A percentile compares a stretch with the other conserved stretches of the same genome.
Conservation (phyloP, 2,113 vertebrate species). For the Crotalus helleri region DNA sequence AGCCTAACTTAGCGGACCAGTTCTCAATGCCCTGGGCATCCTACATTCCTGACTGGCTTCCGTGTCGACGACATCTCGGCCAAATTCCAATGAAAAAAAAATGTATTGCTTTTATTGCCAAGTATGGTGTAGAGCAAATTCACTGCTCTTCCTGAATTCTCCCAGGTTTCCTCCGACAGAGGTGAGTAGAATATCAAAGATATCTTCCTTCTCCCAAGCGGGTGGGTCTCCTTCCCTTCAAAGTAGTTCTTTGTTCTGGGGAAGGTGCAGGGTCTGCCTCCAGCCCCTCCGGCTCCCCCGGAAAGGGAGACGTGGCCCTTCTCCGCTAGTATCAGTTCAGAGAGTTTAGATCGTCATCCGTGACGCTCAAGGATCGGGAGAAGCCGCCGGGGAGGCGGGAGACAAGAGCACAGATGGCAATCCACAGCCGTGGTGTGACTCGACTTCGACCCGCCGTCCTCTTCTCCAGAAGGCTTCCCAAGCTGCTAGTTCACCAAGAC, state of each 20-base stretch:
- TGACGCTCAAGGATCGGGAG: conserved; percentile 51
- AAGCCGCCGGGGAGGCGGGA: conserved; percentile 56
- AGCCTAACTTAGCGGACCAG: conserved; percentile 25
- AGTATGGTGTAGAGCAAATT: not conserved
- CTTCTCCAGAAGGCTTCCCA: not conserved
- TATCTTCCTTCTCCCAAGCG: not conserved
- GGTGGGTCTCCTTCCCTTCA: not conserved
- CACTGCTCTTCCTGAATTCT: conserved; percentile 9
- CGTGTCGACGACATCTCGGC: conserved; percentile 32
- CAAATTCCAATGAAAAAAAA: conserved; percentile 54
- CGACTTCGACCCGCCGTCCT: conserved; percentile 23
- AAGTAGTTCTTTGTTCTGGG: conserved; percentile 5
- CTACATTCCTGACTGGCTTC: conserved; percentile 30
- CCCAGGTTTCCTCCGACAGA: not conserved
- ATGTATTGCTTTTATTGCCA: conserved; percentile 62
- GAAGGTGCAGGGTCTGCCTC: conserved; percentile 17
- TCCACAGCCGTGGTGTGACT: conserved; percentile 48
- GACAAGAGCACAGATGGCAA: conserved; percentile 53
- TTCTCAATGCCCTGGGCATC: not conserved
- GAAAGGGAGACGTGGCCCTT: conserved; percentile 8
- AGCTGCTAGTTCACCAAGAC: conserved; percentile 88
- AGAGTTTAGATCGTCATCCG: conserved; percentile 40
- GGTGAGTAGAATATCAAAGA: not conserved
- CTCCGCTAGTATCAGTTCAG: conserved; percentile 42
- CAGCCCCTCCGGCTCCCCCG: conserved; percentile 24